Conservation (phyloP, 2,797 vertebrate genomes). For the Pseudochirops cupreus region DNA sequence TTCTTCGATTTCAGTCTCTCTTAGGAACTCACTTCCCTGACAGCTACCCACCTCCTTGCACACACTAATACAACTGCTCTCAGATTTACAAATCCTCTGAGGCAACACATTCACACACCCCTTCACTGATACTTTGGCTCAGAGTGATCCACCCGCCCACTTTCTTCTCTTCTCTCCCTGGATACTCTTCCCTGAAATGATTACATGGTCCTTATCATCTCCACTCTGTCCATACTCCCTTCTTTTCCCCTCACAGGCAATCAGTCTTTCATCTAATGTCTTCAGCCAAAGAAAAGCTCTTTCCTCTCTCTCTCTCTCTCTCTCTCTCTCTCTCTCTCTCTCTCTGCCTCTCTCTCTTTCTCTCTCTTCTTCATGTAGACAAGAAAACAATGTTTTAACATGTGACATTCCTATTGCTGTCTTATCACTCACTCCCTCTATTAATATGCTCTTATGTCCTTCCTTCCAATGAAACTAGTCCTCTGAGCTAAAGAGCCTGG, state of each 20-base stretch:
- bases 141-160: background rate
- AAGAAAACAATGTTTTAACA: background rate
- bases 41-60: background rate
- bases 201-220: background rate
- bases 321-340: too few relatives aligned
- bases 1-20: background rate
- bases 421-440: slow-evolving; percentile 37
- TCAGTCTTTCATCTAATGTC: background rate
- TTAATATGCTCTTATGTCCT: slow-evolving; percentile 10
- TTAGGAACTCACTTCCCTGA: background rate
- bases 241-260: background rate
- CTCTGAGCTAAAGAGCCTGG: slow-evolving; percentile 64
- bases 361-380: background rate
- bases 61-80: background rate
- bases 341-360: too few relatives aligned
- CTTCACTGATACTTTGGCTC: background rate
- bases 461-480: slow-evolving; percentile 57
- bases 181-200: background rate
- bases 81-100: background rate
- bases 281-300: background rate
- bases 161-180: background rate
- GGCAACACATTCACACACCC: background rate
- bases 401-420: slow-evolving; percentile 15
- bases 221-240: background rate
- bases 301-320: rapidly evolving